phyloP scores from a whole-genome alignment of 2,113 vertebrate species.

The Limnothrissa miodon region DNA sequence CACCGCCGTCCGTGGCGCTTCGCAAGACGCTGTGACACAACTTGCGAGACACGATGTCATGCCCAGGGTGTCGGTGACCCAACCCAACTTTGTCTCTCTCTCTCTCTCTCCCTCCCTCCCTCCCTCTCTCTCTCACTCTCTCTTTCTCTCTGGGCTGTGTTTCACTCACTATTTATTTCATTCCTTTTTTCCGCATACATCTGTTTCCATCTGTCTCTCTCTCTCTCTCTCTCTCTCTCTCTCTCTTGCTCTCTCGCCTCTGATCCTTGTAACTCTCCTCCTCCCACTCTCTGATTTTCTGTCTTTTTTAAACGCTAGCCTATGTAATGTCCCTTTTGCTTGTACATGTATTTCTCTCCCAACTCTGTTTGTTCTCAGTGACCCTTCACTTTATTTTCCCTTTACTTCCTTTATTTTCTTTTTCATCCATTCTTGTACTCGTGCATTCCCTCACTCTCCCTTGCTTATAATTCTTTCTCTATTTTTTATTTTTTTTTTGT shows the following conservation, averaged over 20 bases:
- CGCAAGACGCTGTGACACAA: slow-evolving; percentile 1
- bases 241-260: not conserved
- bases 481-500: not conserved
- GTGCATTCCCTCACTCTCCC: not conserved
- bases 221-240: not conserved
- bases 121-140: not conserved
- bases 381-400: not conserved
- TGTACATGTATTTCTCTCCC: not conserved
- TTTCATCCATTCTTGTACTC: not conserved
- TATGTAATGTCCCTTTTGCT: not conserved
- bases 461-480: not conserved
- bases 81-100: not conserved
- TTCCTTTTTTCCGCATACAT: not conserved
- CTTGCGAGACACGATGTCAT: slow-evolving; percentile 9
- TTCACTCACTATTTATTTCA: not conserved
- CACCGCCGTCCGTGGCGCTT: not conserved
- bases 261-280: not conserved
- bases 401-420: not conserved
- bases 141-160: not conserved
- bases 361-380: not conserved
- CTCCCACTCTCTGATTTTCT: not conserved
- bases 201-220: not conserved
- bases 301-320: not conserved
- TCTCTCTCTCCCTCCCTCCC: slow-evolving; percentile 3
- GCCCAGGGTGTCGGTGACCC: slow-evolving; percentile 8